phyloP scores from a whole-genome alignment of 2,113 vertebrate genomes.

The Vanacampus margaritifer region DNA sequence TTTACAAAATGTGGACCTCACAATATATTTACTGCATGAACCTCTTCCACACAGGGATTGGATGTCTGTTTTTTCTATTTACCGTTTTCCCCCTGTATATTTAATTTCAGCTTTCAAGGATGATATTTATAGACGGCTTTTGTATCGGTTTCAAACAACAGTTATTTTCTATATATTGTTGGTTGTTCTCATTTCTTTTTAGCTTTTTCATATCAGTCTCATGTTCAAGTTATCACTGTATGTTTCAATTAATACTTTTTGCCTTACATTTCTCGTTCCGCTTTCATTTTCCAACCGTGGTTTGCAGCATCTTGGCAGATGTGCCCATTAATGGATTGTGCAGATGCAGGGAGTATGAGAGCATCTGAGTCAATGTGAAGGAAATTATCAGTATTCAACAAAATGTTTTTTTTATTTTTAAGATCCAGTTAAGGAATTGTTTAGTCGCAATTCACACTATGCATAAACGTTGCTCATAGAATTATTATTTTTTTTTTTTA shows the following conservation, averaged over 20 bases:
- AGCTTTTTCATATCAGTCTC: not conserved
- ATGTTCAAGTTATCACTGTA: conserved; percentile 19
- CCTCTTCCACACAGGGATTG: conserved; percentile 10
- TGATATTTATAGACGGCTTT: too few species aligned
- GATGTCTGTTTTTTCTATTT: conserved; percentile 22
- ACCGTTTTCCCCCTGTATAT: not conserved
- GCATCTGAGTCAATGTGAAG: conserved; percentile 2
- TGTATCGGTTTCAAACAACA: conserved; percentile 22
- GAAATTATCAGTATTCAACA: not conserved
- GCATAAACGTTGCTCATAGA: not conserved
- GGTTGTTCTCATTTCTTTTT: conserved; percentile 1
- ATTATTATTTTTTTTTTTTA: too few species aligned
- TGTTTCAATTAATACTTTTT: conserved; percentile 5
- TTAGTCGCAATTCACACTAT: not conserved
- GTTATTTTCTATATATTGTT: conserved; percentile 24
- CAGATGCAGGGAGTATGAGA: conserved; percentile 12
- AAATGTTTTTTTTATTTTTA: not conserved
- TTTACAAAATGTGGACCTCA: not conserved
- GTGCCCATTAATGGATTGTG: conserved; percentile 24
- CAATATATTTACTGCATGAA: conserved; percentile 4
- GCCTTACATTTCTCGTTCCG: not conserved
- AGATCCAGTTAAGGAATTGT: not conserved
- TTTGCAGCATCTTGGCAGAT: conserved; percentile 15
- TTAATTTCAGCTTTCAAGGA: not conserved
- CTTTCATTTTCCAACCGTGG: conserved; percentile 4